Evolutionary conservation across 2,113 vertebrate genomes (phyloP).

Genomic region (Mionectes macconnelli): DNA sequence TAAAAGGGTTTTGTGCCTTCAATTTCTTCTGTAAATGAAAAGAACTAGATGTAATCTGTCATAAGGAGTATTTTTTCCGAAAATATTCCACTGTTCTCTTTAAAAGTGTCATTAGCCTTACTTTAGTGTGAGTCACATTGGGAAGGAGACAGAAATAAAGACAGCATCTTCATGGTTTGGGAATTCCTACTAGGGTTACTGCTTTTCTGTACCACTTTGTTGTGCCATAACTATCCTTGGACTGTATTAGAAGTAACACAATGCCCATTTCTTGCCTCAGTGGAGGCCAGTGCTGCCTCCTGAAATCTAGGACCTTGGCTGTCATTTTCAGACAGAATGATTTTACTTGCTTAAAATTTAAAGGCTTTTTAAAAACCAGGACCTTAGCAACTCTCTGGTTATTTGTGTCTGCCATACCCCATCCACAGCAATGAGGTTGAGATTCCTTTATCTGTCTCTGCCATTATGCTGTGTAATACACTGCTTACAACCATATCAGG

Average conservation of each 20-base stretch:
- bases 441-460: not conserved
- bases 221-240: not conserved
- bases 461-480: not conserved
- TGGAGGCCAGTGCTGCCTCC: not conserved
- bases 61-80: not conserved
- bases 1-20: not conserved
- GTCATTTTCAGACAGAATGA: not conserved
- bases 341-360: not conserved
- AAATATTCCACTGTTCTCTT: not conserved
- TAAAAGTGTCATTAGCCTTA: not conserved
- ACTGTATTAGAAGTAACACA: not conserved
- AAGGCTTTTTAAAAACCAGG: not conserved
- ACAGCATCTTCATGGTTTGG: not conserved
- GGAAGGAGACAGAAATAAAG: not conserved
- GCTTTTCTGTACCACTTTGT: not conserved
- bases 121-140: not conserved
- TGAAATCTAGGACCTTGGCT: not conserved
- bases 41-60: not conserved
- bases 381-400: not conserved
- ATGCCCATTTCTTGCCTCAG: not conserved
- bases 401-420: not conserved
- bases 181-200: not conserved
- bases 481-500: conserved; percentile 44
- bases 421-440: not conserved
- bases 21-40: not conserved